These are phyloP conservation scores for Diabrotica virgifera DNA, from an alignment of 1,140 invertebrate species.

Conservation along the genomic window DNA sequence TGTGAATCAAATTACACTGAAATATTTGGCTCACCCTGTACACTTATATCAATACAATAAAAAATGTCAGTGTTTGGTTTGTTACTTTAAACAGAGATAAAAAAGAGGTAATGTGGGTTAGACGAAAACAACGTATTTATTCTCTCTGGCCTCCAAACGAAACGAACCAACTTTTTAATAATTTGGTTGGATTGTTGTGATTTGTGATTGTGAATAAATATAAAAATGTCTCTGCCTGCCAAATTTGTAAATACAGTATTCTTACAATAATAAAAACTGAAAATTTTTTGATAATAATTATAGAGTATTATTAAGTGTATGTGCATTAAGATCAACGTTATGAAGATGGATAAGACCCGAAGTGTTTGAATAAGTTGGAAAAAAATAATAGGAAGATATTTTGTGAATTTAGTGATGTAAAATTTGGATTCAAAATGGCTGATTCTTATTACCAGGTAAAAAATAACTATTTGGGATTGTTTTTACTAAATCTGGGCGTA, in stretches of 20 bases:
- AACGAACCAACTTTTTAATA: too few species aligned
- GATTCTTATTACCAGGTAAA: conserved; percentile 17
- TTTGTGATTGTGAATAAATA: conserved; percentile 1
- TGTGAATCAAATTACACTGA: too few species aligned
- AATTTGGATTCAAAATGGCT: conserved; percentile 19
- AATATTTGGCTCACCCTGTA: too few species aligned
- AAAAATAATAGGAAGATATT: conserved; percentile 14
- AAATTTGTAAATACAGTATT: conserved; percentile 20
- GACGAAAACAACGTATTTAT: too few species aligned
- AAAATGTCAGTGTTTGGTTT: too few species aligned
- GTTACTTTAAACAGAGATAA: too few species aligned
- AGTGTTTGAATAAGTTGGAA: conserved; percentile 8
- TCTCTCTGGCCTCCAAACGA: too few species aligned
- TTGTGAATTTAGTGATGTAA: conserved; percentile 19
- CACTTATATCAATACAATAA: too few species aligned
- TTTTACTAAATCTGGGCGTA: background rate
- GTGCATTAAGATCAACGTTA: background rate
- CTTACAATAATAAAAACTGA: background rate
- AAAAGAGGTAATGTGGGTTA: too few species aligned
- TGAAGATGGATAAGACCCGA: background rate
- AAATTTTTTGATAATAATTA: background rate
- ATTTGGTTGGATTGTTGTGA: conserved; percentile 4
- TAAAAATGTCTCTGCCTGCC: conserved; percentile 16
- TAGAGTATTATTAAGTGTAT: background rate
- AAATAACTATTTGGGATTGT: conserved; percentile 3